Evolutionary conservation across 2,888 invertebrate genomes (phyloP), one percentile per base, ranked within the genome.

Genomic region (Meliscaeva auricollis): DNA sequence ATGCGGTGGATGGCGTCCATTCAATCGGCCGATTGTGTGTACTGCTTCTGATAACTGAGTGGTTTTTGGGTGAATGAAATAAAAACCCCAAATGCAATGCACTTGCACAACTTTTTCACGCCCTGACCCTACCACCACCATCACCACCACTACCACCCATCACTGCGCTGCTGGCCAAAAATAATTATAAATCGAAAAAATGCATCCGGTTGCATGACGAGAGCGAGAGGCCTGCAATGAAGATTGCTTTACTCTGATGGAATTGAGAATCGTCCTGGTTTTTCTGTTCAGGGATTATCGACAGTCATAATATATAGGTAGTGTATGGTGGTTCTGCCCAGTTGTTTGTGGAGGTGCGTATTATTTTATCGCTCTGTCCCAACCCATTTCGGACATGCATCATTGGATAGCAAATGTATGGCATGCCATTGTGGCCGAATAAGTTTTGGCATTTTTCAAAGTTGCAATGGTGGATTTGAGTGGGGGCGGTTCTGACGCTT

Each of bases 101-200:
- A 64, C 22, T 46, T 41, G 46, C 62, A 46, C 13, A 35, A 9
- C 35, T 60, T 69, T 46, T 52, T 22, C n/a, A n/a, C 13, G 17
- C 35, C n/a, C 20, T 38, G 11, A 32, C 35, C n/a, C n/a, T n/a
- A n/a, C n/a, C n/a, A n/a, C n/a, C 46, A 15, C 20, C 46, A 20
- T 58, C 48, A 20, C n/a, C 52, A 26, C n/a, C 15, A 4, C 26
- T 20, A 0, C 3, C 50, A 5, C 5, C n/a, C 20, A 15, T 62
- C 50, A 15, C 1, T n/a, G n/a, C 38, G 3, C 60, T 50, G 35
- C 11, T 64, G 70, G 58, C 68, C 56, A 69, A 81, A 85, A 85
- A 85, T 81, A 81, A 85, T 85, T 81, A 85, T 85, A 85, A 81
- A 80, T 76, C 72, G 52, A 68, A 81, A 81, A 81, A 81, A 81